Conservation (phyloP, 2,888 invertebrate genomes). For the Melanchra persicariae region DNA sequence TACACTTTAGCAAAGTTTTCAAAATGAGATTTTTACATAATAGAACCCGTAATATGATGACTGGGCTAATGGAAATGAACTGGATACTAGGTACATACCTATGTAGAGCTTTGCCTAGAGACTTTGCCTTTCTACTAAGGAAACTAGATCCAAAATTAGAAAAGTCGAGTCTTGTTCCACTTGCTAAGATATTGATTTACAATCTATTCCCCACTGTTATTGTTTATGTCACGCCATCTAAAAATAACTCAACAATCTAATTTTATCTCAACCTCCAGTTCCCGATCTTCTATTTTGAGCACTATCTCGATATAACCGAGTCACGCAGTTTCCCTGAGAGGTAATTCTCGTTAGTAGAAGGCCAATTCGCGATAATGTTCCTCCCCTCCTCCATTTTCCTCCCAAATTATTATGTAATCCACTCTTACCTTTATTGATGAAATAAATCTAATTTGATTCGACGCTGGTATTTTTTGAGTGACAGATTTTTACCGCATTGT, state of each 20-base stretch:
- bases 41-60: too few relatives aligned
- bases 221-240: neutral
- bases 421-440: slow-evolving; percentile 45
- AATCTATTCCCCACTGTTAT: neutral
- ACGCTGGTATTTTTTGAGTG: slow-evolving; percentile 19
- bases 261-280: neutral
- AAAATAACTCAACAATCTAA: slow-evolving; percentile 1
- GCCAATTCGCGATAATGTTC: slow-evolving; percentile 41
- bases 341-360: slow-evolving; percentile 25
- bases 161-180: too few relatives aligned
- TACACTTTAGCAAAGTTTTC: too few relatives aligned
- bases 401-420: slow-evolving; percentile 55
- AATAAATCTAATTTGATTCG: slow-evolving; percentile 48
- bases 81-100: too few relatives aligned
- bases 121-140: too few relatives aligned
- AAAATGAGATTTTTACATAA: too few relatives aligned
- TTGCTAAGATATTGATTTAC: too few relatives aligned
- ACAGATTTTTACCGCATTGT: slow-evolving; percentile 4
- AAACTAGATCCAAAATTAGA: too few relatives aligned
- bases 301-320: slow-evolving; percentile 15
- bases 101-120: too few relatives aligned
- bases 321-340: slow-evolving; percentile 35
- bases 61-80: too few relatives aligned
- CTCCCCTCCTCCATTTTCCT: neutral
- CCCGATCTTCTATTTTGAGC: slow-evolving; percentile 17